Evolutionary conservation across 2,888 invertebrate genomes (phyloP), one percentile per base, ranked within the genome.

Genomic region (Dolichomitus sp.): DNA sequence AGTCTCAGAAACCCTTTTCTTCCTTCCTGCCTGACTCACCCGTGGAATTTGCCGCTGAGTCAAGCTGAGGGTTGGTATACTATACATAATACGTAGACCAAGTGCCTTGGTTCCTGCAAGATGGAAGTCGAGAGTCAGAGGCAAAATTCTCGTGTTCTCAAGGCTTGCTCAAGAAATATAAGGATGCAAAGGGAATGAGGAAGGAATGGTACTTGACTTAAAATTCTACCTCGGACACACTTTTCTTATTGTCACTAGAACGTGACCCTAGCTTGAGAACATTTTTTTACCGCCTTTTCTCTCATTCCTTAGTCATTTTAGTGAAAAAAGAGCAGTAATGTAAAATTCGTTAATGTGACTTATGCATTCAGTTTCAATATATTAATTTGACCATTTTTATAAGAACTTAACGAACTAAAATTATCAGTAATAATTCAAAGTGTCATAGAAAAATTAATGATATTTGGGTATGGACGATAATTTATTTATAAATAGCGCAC

Each of bases 211-310:
- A 23, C 61, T 52, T 17, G 37, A 59, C 45, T 68, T 68, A 61
- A 69, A 75, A 82, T 66, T 50, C 54, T 27, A 45, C 70, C 70
- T 70, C 68, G 70, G 42, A 66, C 59, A 30, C 61, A 48, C 57
- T 74, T 70, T 70, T 33, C 54, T 65, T 63, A 59, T 76, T 72
- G 52, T 77, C 76, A 48, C 57, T 76, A 61, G 37, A 77, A 50
- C 73, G 45, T 40, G 37, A 69, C 40, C 14, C n/a, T 4, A 48
- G 19, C 66, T 19, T n/a, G 33, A 45, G 42, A 30, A 27, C 3
- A 19, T 9, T 65, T 54, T 59, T 81, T 59, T 76, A 59, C 70
- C 30, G 40, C 6, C 57, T 42, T 11, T 48, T 57, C 37, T 27
- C 40, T 11, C 19, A 52, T 40, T n/a, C n/a, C 45, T 66, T 23